A percentile compares a stretch with the other conserved stretches of the same genome.
Conservation (phyloP, 2,113 vertebrate species). For the Acanthisitta chloris region DNA sequence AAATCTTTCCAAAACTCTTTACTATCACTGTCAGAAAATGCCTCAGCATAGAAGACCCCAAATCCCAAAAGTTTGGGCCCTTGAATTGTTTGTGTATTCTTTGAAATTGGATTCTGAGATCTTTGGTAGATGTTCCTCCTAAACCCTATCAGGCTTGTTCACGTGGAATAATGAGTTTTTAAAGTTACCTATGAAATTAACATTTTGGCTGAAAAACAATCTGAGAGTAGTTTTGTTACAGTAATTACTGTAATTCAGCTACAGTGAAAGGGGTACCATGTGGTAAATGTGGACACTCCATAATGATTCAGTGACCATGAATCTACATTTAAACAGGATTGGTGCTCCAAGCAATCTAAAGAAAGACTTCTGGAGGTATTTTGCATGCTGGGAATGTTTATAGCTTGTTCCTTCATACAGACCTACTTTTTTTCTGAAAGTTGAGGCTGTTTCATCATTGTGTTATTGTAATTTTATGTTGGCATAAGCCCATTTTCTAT, state of each 20-base stretch:
- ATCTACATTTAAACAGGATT: not conserved
- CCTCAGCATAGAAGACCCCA: not conserved
- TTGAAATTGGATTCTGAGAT: not conserved
- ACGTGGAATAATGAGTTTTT: not conserved
- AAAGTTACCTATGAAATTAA: not conserved
- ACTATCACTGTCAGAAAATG: not conserved
- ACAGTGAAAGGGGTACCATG: not conserved
- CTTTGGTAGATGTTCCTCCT: not conserved
- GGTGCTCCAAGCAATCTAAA: not conserved
- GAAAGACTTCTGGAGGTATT: not conserved
- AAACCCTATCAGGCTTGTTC: not conserved
- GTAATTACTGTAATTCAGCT: not conserved
- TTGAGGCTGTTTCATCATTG: not conserved
- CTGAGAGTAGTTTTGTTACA: not conserved
- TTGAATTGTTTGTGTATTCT: not conserved
- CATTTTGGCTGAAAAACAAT: not conserved
- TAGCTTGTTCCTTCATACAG: not conserved
- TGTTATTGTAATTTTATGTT: constrained; percentile 22
- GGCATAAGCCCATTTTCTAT: not conserved
- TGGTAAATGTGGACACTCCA: not conserved
- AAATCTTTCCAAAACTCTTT: not conserved
- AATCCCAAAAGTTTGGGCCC: not conserved
- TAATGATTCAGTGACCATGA: not conserved
- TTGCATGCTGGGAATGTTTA: not conserved
- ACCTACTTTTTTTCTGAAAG: not conserved